These are phyloP conservation scores for Pipra filicauda DNA, from an alignment of 2,113 vertebrate genomes.

Conservation along the genomic window DNA sequence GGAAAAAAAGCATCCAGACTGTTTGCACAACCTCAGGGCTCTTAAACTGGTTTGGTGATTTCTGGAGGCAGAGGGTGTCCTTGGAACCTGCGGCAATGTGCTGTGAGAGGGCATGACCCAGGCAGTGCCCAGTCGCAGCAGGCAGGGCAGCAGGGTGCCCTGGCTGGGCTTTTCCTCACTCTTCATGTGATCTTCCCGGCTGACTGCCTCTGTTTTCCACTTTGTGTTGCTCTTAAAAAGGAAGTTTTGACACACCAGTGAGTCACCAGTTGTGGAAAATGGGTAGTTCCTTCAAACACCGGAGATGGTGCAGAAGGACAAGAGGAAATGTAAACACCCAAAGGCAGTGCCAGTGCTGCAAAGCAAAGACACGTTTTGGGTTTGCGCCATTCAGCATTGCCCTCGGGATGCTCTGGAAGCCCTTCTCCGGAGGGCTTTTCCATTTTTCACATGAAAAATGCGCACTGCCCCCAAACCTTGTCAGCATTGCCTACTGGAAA, in stretches of 20 bases:
- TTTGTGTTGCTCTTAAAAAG: background rate
- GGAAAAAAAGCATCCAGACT: background rate
- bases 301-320: rapidly evolving
- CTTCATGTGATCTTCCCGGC: rapidly evolving
- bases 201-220: background rate
- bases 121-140: rapidly evolving
- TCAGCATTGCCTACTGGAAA: background rate
- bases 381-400: background rate
- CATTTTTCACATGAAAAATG: background rate
- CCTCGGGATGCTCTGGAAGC: background rate
- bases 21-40: background rate
- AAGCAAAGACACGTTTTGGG: background rate
- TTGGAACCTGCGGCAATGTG: background rate
- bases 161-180: background rate
- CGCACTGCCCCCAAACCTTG: background rate
- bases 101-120: background rate
- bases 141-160: background rate
- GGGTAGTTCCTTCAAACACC: background rate
- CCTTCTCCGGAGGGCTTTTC: background rate
- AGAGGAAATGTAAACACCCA: background rate
- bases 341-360: background rate
- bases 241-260: background rate
- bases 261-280: background rate
- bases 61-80: background rate
- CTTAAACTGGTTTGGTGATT: background rate